Evolutionary conservation across 2,113 vertebrate species (phyloP).

Genomic region (Struthio camelus): DNA sequence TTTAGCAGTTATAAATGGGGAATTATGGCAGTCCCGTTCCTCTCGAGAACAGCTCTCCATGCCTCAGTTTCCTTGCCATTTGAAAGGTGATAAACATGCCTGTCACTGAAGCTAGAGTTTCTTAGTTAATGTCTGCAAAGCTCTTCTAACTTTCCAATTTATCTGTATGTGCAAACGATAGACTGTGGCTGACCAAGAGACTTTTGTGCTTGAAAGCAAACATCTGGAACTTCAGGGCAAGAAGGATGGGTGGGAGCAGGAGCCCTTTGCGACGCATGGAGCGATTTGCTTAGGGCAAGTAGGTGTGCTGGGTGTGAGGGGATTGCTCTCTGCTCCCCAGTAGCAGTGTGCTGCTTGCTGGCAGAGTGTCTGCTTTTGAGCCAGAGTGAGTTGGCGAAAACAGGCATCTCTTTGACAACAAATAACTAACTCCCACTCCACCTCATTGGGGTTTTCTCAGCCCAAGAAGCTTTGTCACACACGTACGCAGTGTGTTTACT

Average conservation of each 20-base stretch:
- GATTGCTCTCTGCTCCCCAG: background rate
- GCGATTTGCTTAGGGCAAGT: background rate
- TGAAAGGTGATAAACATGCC: background rate
- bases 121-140: background rate
- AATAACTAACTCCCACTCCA: slow-evolving; percentile 15
- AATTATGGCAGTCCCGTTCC: background rate
- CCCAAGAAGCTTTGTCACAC: slow-evolving; percentile 22
- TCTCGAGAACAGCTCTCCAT: accelerated
- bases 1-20: background rate
- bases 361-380: background rate
- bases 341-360: background rate
- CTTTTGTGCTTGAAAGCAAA: background rate
- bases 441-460: background rate
- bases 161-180: background rate
- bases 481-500: background rate
- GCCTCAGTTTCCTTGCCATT: slow-evolving; percentile 5
- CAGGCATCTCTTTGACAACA: slow-evolving; percentile 6
- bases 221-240: background rate
- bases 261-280: background rate
- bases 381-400: background rate
- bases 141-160: background rate
- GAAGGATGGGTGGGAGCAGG: background rate
- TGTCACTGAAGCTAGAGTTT: background rate
- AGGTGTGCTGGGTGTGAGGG: background rate
- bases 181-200: background rate